Percentiles rank a stretch among this genome's conserved stretches.
Evolutionary conservation across 1,140 invertebrate species (phyloP).

Genomic region (Mactra quadrangularis): DNA sequence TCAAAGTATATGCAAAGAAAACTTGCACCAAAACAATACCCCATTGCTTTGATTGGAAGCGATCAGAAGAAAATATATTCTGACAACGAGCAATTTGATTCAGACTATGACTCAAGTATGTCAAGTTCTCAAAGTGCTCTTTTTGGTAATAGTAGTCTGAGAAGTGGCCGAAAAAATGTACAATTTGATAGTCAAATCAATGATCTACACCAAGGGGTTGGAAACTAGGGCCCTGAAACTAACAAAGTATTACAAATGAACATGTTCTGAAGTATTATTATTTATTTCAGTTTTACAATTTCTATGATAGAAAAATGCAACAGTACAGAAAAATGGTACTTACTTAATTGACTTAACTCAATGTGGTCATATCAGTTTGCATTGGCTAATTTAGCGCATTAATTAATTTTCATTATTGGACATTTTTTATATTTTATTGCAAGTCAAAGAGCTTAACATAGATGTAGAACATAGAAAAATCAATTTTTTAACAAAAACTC

Average conservation of each 20-base stretch:
- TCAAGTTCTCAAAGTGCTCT: constrained; percentile 42
- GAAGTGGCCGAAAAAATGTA: constrained; percentile 40
- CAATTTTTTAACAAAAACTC: background rate
- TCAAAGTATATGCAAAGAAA: background rate
- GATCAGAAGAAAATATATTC: constrained; percentile 19
- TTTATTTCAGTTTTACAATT: constrained; percentile 43
- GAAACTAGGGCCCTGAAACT: background rate
- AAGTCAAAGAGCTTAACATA: background rate
- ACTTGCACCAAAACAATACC: constrained; percentile 37
- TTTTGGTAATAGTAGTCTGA: background rate
- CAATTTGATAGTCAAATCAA: constrained; percentile 48
- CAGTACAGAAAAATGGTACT: constrained; percentile 58
- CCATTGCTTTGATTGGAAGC: constrained; percentile 27
- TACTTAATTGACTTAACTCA: background rate
- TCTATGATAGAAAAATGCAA: constrained; percentile 47
- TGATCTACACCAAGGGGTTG: background rate
- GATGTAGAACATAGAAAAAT: background rate
- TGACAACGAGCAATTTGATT: constrained; percentile 50
- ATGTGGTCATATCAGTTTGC: background rate
- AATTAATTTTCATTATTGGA: background rate
- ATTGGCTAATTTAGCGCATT: background rate
- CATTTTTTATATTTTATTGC: too few species aligned
- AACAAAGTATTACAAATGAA: background rate
- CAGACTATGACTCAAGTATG: constrained; percentile 48
- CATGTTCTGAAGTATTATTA: constrained; percentile 2